These are phyloP conservation scores for Dasypus novemcinctus DNA, from an alignment of 2,113 vertebrate genomes.

Conservation along the genomic window DNA sequence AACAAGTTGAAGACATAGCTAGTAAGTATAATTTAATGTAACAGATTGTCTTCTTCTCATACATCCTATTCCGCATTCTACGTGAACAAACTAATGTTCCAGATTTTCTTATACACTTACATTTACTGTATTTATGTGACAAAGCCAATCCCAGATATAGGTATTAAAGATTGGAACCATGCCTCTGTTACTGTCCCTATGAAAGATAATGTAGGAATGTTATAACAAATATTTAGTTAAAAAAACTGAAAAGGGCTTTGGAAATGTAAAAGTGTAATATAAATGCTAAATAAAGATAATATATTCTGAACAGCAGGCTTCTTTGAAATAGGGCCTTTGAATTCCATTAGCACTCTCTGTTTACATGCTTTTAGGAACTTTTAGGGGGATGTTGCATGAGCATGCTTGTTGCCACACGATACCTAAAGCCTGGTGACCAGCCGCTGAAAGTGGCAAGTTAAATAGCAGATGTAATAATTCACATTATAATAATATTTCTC, in stretches of 20 bases:
- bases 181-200: constrained; percentile 45
- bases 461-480: not conserved
- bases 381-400: constrained; percentile 19
- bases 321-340: constrained; percentile 72
- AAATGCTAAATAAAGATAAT: constrained; percentile 80
- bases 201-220: constrained; percentile 59
- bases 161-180: constrained; percentile 45
- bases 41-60: constrained; percentile 67
- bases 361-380: constrained; percentile 71
- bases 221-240: constrained; percentile 74
- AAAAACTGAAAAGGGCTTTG: constrained; percentile 64
- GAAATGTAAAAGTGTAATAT: constrained; percentile 74
- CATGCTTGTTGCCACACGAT: not conserved
- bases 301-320: constrained; percentile 72
- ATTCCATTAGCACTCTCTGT: constrained; percentile 70
- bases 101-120: constrained; percentile 49
- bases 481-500: not conserved
- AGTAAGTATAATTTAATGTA: constrained; percentile 62
- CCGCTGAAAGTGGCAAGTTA: not conserved
- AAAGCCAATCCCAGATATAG: constrained; percentile 59
- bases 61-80: constrained; percentile 57
- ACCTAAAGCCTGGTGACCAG: not conserved
- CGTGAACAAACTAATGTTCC: constrained; percentile 45
- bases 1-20: constrained; percentile 37
- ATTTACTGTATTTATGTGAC: constrained; percentile 48